phyloP scores from a whole-genome alignment of 2,888 invertebrate species.

The Sthenelais limicola region DNA sequence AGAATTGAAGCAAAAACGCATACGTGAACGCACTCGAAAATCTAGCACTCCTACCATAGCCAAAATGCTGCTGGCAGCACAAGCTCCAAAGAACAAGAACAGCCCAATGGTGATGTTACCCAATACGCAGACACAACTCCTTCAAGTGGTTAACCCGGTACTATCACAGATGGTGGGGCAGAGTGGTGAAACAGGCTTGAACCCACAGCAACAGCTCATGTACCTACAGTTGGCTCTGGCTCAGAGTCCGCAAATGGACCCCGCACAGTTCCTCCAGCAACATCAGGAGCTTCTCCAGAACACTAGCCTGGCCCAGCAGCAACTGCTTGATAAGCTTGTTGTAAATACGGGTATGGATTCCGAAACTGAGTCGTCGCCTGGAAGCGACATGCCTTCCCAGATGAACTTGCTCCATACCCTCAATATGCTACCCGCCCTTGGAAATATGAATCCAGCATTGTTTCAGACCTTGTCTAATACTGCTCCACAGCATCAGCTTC shows the following conservation, averaged over 20 bases:
- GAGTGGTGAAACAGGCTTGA: constrained; percentile 4
- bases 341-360: too few species aligned
- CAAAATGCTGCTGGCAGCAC: constrained; percentile 72
- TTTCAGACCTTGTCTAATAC: constrained; percentile 51
- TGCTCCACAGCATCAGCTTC: constrained; percentile 60
- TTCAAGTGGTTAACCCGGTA: constrained; percentile 53
- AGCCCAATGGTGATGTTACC: constrained; percentile 47
- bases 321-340: neutral
- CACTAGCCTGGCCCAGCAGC: neutral
- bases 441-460: neutral
- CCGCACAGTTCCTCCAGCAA: constrained; percentile 25
- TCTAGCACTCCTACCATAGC: constrained; percentile 80
- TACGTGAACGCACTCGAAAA: constrained; percentile 77
- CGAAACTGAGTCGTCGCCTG: too few species aligned
- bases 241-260: constrained; percentile 25
- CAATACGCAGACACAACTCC: constrained; percentile 53
- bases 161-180: constrained; percentile 35
- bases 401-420: constrained; percentile 58
- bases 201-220: constrained; percentile 25
- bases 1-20: neutral
- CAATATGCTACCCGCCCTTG: constrained; percentile 43
- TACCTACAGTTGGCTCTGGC: constrained; percentile 18
- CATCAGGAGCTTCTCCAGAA: too few species aligned
- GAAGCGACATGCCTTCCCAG: too few species aligned
- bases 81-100: constrained; percentile 37